Evolutionary conservation across 2,113 vertebrate genomes (phyloP).

Genomic region (Pionites leucogaster): DNA sequence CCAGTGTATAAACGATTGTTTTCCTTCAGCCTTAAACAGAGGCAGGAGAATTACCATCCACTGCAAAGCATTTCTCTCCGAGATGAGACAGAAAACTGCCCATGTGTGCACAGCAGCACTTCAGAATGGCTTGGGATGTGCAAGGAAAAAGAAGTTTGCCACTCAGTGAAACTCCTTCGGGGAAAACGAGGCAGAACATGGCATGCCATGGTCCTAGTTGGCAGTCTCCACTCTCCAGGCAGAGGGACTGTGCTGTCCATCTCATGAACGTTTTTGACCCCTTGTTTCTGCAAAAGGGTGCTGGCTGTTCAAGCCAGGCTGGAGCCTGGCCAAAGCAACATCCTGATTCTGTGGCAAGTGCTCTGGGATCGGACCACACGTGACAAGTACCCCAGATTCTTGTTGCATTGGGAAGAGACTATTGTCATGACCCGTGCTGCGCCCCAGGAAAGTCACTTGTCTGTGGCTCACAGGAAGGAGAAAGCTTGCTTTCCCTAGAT

Average conservation of each 20-base stretch:
- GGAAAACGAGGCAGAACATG: background rate
- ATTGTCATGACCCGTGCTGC: background rate
- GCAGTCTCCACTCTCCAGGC: background rate
- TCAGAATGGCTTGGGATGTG: background rate
- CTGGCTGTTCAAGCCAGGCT: background rate
- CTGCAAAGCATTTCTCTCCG: background rate
- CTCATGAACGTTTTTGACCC: background rate
- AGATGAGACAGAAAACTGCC: background rate
- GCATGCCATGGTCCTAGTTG: background rate
- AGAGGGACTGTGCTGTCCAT: background rate
- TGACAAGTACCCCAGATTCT: slow-evolving; percentile 32
- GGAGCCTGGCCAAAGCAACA: slow-evolving; percentile 22
- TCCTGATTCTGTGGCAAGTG: slow-evolving; percentile 40
- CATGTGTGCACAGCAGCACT: background rate
- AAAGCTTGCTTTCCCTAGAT: background rate
- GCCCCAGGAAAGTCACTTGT: background rate
- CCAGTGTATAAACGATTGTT: background rate
- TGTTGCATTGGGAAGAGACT: background rate
- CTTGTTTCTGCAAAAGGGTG: background rate
- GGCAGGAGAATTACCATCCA: background rate
- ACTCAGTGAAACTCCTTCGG: background rate
- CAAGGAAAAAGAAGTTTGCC: background rate
- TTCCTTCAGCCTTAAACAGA: background rate
- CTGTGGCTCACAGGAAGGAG: background rate
- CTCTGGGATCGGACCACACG: background rate